These are phyloP conservation scores for Philypnodon macrostomus DNA, from an alignment of 2,797 vertebrate genomes.

Conservation along the genomic window DNA sequence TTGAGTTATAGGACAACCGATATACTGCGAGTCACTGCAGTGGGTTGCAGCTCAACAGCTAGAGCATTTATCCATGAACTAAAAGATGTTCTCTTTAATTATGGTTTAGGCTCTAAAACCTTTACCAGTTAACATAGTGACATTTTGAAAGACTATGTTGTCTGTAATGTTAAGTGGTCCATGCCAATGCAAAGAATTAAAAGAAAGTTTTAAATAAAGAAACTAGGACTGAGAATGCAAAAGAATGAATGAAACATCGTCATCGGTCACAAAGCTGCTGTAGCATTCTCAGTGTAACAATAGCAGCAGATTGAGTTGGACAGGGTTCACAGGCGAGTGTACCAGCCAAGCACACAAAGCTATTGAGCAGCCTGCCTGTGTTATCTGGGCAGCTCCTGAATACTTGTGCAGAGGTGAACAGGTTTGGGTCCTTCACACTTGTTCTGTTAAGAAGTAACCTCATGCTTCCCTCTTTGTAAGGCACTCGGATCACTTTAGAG, in stretches of 20 bases:
- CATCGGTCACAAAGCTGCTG: conserved; percentile 51
- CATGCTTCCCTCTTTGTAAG: not conserved
- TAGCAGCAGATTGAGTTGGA: conserved; percentile 72
- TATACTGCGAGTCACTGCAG: too few relatives aligned
- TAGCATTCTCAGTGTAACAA: conserved; percentile 63
- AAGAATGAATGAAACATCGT: conserved; percentile 33
- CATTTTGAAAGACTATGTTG: too few relatives aligned
- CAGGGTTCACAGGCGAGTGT: conserved; percentile 66
- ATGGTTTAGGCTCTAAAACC: too few relatives aligned
- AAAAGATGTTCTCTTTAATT: not conserved
- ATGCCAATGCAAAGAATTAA: conserved; percentile 27
- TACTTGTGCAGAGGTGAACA: conserved; percentile 43
- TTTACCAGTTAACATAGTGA: too few relatives aligned
- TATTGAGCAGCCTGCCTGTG: conserved; percentile 52
- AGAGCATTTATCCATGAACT: too few relatives aligned
- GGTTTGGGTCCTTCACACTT: conserved; percentile 47
- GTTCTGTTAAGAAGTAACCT: conserved; percentile 23
- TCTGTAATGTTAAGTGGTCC: conserved; percentile 19
- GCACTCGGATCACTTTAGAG: conserved; percentile 1
- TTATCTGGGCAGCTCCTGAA: conserved; percentile 54
- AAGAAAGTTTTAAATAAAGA: conserved; percentile 23
- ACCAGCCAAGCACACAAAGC: conserved; percentile 58
- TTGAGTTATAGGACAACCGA: too few relatives aligned
- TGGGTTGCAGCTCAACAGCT: too few relatives aligned
- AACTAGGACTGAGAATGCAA: conserved; percentile 9